Base-by-base conservation (phyloP, 2,113 vertebrate genomes). In the Myotis lucifugus region DNA sequence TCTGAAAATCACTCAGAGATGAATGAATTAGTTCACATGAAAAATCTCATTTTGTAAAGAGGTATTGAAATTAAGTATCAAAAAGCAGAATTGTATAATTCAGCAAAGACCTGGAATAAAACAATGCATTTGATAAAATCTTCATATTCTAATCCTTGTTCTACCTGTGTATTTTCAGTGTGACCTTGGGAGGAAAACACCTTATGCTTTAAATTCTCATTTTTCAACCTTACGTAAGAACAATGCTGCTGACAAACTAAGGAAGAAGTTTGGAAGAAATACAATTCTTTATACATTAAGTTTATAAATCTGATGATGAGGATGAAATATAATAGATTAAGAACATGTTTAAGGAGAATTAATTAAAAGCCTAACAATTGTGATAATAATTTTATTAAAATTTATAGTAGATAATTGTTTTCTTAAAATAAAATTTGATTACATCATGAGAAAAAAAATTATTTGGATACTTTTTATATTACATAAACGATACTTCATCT, bases 1-100 rank as follows among this genome's bases (percentile, higher is more conserved):
- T 92, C n/a, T 94, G 21, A 85, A 96, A 83, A 70, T 69, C 12
- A 85, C 34, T 84, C 54, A 74, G 27, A 84, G 15, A 23, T 84
- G 6, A 83, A 79, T 89, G 12, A 79, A 77, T 50, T 81, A 25
- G 8, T 91, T 93, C 61, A 46, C 32, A 69, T 42, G 29, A 40
- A 54, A 76, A 84, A 79, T 42, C 10, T 84, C 48, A 85, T 78
- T 88, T 56, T 90, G 27, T 77, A 3, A 23, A 46, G 1, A 87
- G 34, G 3, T 21, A 61, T 2, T 93, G 5, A 83, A 92, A 67
- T 37, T 76, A 67, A 85, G 7, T 8, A 27, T 86, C 40, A 50
- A 83, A 72, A 90, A 52, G 1, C 52, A 72, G 27, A 82, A 59
- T 61, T 85, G 0, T 46, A 0, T n/a, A 66, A 81, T 29, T 70